Percentiles rank a stretch among this genome's conserved stretches.
Conservation (phyloP, 2,113 vertebrate species). For the Vidua chalybeata region DNA sequence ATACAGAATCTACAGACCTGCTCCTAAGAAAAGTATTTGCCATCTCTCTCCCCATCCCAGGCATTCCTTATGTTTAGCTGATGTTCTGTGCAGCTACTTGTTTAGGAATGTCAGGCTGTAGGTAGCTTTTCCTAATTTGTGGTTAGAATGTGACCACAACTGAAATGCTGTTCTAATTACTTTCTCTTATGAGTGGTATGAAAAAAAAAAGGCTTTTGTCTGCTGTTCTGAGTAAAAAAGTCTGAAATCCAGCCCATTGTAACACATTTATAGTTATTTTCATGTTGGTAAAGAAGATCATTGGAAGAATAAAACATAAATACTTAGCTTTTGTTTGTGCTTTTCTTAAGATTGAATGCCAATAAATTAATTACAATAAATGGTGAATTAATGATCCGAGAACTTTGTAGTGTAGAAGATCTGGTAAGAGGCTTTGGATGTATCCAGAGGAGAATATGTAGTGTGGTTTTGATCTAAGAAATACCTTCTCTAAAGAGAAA, state of each 20-base stretch:
- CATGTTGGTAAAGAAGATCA: neutral
- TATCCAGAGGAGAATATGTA: too few species aligned
- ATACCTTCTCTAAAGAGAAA: neutral
- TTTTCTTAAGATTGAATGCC: neutral
- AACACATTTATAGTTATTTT: neutral
- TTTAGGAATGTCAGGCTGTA: neutral
- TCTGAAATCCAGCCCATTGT: neutral
- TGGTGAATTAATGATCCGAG: neutral
- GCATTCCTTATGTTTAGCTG: neutral
- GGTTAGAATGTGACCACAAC: neutral
- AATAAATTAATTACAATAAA: neutral
- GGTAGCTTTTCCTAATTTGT: neutral
- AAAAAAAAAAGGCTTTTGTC: neutral
- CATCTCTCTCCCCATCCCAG: neutral
- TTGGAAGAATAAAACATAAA: neutral
- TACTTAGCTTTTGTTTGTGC: neutral
- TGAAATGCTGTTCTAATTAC: neutral
- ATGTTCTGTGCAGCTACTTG: neutral
- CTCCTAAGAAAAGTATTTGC: neutral
- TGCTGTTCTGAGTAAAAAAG: neutral
- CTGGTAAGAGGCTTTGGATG: neutral
- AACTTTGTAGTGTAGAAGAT: neutral
- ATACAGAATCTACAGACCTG: neutral
- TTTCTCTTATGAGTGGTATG: neutral
- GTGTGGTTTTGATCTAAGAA: neutral